Base-by-base conservation (phyloP, 2,113 vertebrate genomes). In the Halcyon malimbica region DNA sequence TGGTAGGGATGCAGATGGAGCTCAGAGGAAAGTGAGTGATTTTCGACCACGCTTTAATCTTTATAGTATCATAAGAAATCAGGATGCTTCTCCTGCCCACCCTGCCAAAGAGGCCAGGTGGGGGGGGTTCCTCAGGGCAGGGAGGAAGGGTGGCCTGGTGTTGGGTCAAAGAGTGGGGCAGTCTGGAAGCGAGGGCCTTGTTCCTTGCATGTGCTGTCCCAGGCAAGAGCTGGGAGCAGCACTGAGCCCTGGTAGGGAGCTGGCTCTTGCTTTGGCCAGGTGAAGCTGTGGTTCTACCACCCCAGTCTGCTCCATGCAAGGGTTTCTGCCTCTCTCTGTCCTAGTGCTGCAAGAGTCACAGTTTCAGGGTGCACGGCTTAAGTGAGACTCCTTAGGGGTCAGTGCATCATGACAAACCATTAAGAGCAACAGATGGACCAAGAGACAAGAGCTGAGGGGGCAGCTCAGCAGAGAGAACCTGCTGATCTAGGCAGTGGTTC, bases 201-300 rank as follows among this genome's bases (percentile, higher is more conserved):
- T 19, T 59, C 25, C 48, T 91, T 2, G 0, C 1, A 0, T 19
- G n/a, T 37, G 28, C 19, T 42, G 35, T n/a, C 10, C 39, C 20
- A 24, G 33, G 24, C 11, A 21, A 26, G 67, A 54, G 35, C 26
- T 16, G 71, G 33, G 35, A 44, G 51, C 19, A 7, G 29, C 12
- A 16, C 50, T 51, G 50, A 50, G 50, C 50, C 24, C 41, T 31
- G 46, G 13, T 1, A 1, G 16, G 41, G 8, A 29, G 25, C 37
- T 31, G 11, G 24, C 21, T 23, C 56, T 26, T 57, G 13, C 46
- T 62, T 56, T 77, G 59, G 31, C 64, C 57, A 24, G 37, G 18
- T 21, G 8, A 48, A 5, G 31, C 29, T 25, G 15, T 29, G 42
- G 15, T 13, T 48, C 20, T 64, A 25, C 50, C 44, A 67, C 48